Evolutionary conservation across 2,113 vertebrate species (phyloP).

Genomic region (Periophthalmodon schlosseri): DNA sequence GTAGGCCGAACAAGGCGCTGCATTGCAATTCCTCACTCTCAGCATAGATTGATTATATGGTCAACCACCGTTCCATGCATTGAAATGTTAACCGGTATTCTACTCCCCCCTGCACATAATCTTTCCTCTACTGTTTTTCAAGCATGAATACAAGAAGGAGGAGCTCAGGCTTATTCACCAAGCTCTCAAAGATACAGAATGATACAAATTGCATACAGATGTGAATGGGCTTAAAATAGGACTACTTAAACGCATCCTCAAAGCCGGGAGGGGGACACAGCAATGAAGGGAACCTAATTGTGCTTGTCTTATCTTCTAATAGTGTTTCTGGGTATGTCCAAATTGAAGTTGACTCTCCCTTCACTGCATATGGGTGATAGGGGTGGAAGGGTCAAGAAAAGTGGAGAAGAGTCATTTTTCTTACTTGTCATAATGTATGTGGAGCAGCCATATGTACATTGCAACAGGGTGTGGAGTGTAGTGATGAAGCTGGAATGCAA

Average conservation of each 20-base stretch:
- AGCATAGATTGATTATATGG: slow-evolving; percentile 58
- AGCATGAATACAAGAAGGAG: slow-evolving; percentile 23
- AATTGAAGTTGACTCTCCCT: slow-evolving; percentile 73
- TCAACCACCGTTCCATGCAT: slow-evolving; percentile 47
- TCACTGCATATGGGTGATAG: slow-evolving; percentile 38
- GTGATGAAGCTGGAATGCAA: slow-evolving; percentile 51
- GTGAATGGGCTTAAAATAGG: slow-evolving; percentile 54
- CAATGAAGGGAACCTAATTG: slow-evolving; percentile 68
- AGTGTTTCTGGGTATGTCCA: slow-evolving; percentile 54
- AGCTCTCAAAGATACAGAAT: slow-evolving; percentile 34
- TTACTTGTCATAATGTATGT: slow-evolving; percentile 73
- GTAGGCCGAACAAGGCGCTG: slow-evolving; percentile 34
- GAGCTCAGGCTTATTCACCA: slow-evolving; percentile 44
- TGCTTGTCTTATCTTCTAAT: slow-evolving; percentile 76
- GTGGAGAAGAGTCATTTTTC: slow-evolving; percentile 72
- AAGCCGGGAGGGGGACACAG: slow-evolving; percentile 40
- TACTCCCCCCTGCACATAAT: slow-evolving; percentile 34
- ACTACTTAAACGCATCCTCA: slow-evolving; percentile 34
- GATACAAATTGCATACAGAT: slow-evolving; percentile 58
- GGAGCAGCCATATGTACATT: slow-evolving; percentile 46
- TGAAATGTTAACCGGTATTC: slow-evolving; percentile 62
- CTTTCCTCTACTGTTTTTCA: slow-evolving; percentile 30
- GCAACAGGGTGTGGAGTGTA: slow-evolving; percentile 55
- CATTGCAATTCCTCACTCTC: slow-evolving; percentile 26
- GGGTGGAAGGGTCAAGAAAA: slow-evolving; percentile 64